These are phyloP conservation scores for Takifugu rubripes DNA, from an alignment of 2,797 vertebrate genomes.

Conservation along the genomic window DNA sequence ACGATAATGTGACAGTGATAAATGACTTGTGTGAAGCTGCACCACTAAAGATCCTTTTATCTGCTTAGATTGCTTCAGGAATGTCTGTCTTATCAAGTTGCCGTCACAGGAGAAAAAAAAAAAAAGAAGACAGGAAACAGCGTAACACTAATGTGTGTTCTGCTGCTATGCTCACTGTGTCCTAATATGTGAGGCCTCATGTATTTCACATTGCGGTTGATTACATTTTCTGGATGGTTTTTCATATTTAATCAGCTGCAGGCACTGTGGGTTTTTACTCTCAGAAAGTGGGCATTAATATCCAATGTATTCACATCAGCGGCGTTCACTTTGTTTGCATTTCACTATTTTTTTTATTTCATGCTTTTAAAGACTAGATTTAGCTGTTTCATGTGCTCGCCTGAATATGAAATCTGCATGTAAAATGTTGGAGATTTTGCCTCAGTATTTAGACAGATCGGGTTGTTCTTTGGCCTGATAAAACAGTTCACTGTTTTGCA, in stretches of 20 bases:
- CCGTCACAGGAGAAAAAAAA: conserved; percentile 2
- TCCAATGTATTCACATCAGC: conserved; percentile 24
- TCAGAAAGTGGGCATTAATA: conserved; percentile 38
- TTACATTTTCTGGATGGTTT: conserved; percentile 50
- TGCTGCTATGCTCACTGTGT: conserved; percentile 19
- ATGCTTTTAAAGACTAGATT: neutral
- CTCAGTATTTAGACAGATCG: too few species aligned
- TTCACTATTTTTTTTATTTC: conserved; percentile 6
- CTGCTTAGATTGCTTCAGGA: conserved; percentile 39
- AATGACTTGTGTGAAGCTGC: conserved; percentile 23
- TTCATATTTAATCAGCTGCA: conserved; percentile 63
- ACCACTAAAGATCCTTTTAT: conserved; percentile 33
- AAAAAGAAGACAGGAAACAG: neutral
- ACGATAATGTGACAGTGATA: conserved; percentile 27
- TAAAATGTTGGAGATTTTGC: neutral
- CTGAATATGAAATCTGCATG: neutral
- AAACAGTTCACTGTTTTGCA: too few species aligned
- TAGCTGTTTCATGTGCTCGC: neutral
- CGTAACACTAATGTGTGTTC: conserved; percentile 19
- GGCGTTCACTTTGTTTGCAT: conserved; percentile 11
- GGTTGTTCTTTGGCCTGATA: too few species aligned
- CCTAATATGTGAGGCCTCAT: conserved; percentile 42
- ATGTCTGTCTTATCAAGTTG: conserved; percentile 33
- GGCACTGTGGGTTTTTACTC: conserved; percentile 34
- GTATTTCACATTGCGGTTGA: conserved; percentile 56